Evolutionary conservation across 2,888 invertebrate genomes (phyloP), one percentile per base, ranked within the genome.

Genomic region (Rotaria sp.): DNA sequence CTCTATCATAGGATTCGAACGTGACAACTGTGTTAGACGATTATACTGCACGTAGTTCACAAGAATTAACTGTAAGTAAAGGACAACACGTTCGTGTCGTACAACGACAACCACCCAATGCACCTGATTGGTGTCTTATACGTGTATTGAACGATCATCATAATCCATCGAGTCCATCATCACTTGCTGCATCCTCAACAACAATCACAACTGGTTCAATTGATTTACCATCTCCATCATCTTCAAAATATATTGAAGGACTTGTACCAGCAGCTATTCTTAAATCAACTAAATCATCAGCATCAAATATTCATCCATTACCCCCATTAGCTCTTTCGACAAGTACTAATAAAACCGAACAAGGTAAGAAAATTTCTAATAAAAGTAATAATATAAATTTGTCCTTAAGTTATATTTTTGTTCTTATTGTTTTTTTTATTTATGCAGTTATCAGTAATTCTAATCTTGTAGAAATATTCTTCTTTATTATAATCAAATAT

Each of bases 1-100:
- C 7, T 74, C 26, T 45, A 13, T 80, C n/a, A 45, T 80, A 80
- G 80, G 80, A 41, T 45, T 80, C 80, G 80, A 45, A 80, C 80
- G 80, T 80, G 45, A 80, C 80, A 80, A 45, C 45, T n/a, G 80
- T 80, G 26, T 45, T 41, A 45, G 80, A 80, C 45, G 45, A 80
- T 80, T 80, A 80, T 80, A 80, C 80, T 2, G 80, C 80, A 80
- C 80, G 80, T 45, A 80, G 80, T 80, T 45, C 41, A 80, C 41
- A 80, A n/a, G 80, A 80, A 80, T 45, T 80, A 11, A 21, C 45
- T 45, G 80, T 80, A n/a, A 80, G 52, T 18, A 86, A 86, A 84
- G 86, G 86, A 11, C 86, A 86, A 45, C 86, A 86, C 57, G 84
- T 86, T 55, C 86, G 84, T 45, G 75, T 86, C 21, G 38, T 86